Conservation (phyloP, 2,797 vertebrate genomes). For the Salarias fasciatus region DNA sequence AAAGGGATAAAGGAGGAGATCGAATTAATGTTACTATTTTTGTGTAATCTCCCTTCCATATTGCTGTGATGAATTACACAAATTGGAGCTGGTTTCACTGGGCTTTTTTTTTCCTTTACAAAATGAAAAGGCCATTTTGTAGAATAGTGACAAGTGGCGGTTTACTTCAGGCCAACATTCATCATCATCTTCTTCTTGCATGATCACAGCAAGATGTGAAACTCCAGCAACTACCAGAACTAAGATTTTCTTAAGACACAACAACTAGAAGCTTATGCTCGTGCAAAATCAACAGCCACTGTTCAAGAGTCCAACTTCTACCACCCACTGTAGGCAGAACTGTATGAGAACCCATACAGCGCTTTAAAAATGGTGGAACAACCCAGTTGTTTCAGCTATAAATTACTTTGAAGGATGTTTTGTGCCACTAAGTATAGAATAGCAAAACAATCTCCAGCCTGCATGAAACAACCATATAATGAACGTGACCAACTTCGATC, state of each 20-base stretch:
- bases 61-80: slow-evolving; percentile 1
- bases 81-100: background rate
- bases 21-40: slow-evolving; percentile 1
- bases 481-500: slow-evolving; percentile 19
- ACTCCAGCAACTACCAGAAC: slow-evolving; percentile 4
- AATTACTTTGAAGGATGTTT: too few species aligned
- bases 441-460: slow-evolving; percentile 46
- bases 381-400: too few species aligned
- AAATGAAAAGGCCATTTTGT: slow-evolving; percentile 26
- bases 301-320: background rate
- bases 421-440: slow-evolving; percentile 38
- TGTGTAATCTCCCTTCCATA: background rate
- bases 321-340: slow-evolving; percentile 18
- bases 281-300: background rate
- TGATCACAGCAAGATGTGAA: slow-evolving; percentile 8
- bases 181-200: slow-evolving; percentile 12
- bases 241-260: background rate
- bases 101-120: background rate
- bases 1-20: background rate
- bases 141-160: background rate
- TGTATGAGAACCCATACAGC: too few species aligned
- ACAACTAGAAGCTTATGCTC: background rate
- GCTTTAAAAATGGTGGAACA: too few species aligned
- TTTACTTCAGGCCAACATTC: slow-evolving; percentile 4
- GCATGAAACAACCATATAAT: slow-evolving; percentile 23